Evolutionary conservation across 2,113 vertebrate species (phyloP).

Genomic region (Toxostoma redivivum): DNA sequence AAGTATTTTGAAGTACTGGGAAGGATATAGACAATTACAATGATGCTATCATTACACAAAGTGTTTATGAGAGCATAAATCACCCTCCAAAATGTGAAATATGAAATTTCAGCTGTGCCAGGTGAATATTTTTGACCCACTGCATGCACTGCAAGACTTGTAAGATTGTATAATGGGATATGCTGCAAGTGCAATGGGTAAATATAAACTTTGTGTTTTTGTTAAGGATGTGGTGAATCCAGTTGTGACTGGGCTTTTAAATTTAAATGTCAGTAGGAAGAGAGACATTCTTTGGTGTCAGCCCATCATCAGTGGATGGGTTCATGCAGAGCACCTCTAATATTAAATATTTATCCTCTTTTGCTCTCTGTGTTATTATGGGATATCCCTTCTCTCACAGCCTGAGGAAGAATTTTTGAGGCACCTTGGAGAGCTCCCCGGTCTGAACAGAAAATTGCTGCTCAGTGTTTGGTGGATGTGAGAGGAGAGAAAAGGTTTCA

Average conservation of each 20-base stretch:
- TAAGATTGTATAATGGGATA: background rate
- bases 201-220: background rate
- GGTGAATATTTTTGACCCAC: too few relatives aligned
- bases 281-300: background rate
- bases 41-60: background rate
- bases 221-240: background rate
- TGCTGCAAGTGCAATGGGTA: background rate
- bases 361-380: background rate
- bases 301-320: background rate
- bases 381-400: background rate
- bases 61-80: background rate
- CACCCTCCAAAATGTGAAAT: background rate
- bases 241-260: background rate
- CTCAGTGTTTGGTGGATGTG: background rate
- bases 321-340: background rate
- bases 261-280: background rate
- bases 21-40: background rate
- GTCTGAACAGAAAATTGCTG: background rate
- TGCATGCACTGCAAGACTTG: background rate
- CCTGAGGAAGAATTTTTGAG: background rate
- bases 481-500: background rate
- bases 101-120: rapidly evolving
- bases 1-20: background rate
- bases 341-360: background rate
- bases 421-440: background rate